phyloP scores from a whole-genome alignment of 2,113 vertebrate genomes.

The Thalassoma bifasciatum region DNA sequence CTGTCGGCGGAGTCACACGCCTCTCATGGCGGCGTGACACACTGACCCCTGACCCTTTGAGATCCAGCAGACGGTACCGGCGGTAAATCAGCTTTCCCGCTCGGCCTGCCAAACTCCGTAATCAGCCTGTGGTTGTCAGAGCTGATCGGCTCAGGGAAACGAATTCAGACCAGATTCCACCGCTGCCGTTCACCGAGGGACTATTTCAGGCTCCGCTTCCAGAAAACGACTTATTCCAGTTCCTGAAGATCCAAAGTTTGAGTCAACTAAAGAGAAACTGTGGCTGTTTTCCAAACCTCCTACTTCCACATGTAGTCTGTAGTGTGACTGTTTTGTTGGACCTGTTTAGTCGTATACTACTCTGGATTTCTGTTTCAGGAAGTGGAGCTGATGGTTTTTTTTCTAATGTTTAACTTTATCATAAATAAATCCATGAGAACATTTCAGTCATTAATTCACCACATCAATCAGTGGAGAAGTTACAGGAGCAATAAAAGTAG shows the following conservation, averaged over 20 bases:
- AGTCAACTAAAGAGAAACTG: too few relatives aligned
- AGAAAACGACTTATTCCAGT: neutral
- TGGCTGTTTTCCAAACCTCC: too few relatives aligned
- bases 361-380: too few relatives aligned
- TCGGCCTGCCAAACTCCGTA: slow-evolving; percentile 9
- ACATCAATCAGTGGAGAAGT: too few relatives aligned
- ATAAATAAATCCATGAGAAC: too few relatives aligned
- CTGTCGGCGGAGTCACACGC: slow-evolving; percentile 13
- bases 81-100: slow-evolving; percentile 57
- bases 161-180: neutral
- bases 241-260: neutral
- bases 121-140: slow-evolving; percentile 31
- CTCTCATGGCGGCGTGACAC: slow-evolving; percentile 46
- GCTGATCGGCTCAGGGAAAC: slow-evolving; percentile 32
- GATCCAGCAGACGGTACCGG: slow-evolving; percentile 48
- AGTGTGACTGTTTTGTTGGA: too few relatives aligned
- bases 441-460: too few relatives aligned
- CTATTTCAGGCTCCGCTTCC: neutral
- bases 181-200: neutral
- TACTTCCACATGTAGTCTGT: too few relatives aligned
- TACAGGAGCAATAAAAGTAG: too few relatives aligned
- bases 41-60: slow-evolving; percentile 49
- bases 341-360: too few relatives aligned
- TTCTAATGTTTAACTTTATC: too few relatives aligned
- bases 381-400: too few relatives aligned